phyloP scores from a whole-genome alignment of 2,797 vertebrate genomes.

The Cyprinodon diabolis region DNA sequence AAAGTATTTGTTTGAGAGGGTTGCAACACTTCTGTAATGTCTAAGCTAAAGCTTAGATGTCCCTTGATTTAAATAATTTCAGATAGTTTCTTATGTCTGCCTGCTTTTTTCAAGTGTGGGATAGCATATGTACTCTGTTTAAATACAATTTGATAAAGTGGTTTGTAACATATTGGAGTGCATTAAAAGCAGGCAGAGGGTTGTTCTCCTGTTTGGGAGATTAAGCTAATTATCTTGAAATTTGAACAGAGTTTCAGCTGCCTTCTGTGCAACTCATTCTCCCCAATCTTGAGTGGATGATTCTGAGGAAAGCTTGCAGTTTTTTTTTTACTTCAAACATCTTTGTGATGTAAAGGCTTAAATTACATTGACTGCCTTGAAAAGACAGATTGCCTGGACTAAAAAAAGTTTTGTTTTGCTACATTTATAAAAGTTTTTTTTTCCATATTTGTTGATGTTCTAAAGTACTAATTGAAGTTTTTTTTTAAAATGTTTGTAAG shows the following conservation, averaged over 20 bases:
- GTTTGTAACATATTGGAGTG: background rate
- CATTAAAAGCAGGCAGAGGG: no score
- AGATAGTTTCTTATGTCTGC: background rate
- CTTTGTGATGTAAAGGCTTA: no score
- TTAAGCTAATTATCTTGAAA: background rate
- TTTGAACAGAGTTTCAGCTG: background rate
- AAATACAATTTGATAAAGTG: background rate
- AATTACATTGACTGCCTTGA: no score
- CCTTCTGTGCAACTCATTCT: background rate
- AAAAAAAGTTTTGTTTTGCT: no score
- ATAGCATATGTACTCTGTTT: background rate
- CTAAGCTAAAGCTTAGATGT: background rate
- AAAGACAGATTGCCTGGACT: no score
- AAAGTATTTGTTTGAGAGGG: no score
- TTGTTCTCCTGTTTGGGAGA: no score
- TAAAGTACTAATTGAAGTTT: no score
- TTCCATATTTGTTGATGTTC: no score
- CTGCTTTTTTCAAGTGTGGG: background rate
- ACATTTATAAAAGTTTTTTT: no score
- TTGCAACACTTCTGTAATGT: background rate
- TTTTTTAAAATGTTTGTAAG: no score
- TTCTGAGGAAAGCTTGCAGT: background rate
- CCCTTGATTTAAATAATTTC: background rate
- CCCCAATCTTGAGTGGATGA: background rate
- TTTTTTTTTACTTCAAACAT: no score